A percentile compares a stretch with the other conserved stretches of the same genome.
Conservation (phyloP, 2,113 vertebrate genomes). For the Pachyramphus minor region DNA sequence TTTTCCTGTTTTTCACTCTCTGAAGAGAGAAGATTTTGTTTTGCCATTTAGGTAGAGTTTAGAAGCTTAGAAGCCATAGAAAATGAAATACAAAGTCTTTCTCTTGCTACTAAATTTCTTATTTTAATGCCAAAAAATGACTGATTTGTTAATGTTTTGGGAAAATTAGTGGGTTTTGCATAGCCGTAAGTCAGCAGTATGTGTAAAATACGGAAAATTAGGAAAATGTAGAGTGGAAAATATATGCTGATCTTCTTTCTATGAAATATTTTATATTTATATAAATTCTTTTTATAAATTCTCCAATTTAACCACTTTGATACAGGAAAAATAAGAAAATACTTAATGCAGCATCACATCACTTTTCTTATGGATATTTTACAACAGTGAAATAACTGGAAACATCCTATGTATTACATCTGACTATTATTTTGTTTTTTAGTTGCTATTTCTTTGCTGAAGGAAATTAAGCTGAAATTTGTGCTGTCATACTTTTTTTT, state of each 20-base stretch:
- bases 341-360: not conserved
- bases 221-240: not conserved
- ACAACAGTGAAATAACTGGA: not conserved
- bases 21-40: not conserved
- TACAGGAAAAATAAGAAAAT: not conserved
- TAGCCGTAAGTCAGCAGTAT: not conserved
- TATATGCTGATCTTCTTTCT: not conserved
- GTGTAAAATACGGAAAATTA: not conserved
- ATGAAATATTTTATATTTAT: not conserved
- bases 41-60: not conserved
- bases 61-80: not conserved
- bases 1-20: not conserved
- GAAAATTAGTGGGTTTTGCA: not conserved
- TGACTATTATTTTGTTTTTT: not conserved
- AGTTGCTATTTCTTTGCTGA: not conserved
- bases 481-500: not conserved
- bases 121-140: not conserved
- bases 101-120: not conserved
- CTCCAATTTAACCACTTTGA: not conserved
- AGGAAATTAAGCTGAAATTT: not conserved
- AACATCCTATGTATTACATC: not conserved
- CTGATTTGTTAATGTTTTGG: not conserved
- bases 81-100: not conserved
- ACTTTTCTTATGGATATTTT: not conserved
- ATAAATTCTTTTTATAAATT: not conserved